phyloP scores from a whole-genome alignment of 2,888 invertebrate genomes.

The Trypoxylon attenuatum region DNA sequence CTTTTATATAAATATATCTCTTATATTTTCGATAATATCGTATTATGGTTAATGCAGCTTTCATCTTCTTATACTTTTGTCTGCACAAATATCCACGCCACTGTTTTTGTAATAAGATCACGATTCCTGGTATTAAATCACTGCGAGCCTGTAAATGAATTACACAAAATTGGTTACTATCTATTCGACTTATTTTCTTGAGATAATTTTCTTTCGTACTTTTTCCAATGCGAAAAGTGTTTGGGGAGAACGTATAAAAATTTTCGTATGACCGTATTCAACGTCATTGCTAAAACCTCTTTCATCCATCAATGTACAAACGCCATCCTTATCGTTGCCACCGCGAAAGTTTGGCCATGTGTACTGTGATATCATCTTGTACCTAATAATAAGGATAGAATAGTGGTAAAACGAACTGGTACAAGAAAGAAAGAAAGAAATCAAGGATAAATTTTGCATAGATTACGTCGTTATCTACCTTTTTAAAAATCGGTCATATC shows the following conservation, averaged over 20 bases:
- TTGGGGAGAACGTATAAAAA: constrained; percentile 94
- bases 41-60: constrained; percentile 89
- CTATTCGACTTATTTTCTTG: background rate
- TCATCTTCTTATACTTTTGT: constrained; percentile 87
- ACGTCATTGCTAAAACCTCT: constrained; percentile 87
- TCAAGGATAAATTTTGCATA: background rate
- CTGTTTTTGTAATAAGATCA: constrained; percentile 95
- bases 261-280: constrained; percentile 95
- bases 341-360: constrained; percentile 98
- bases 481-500: constrained; percentile 93
- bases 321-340: constrained; percentile 87
- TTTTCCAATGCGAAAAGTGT: constrained; percentile 94
- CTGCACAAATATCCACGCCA: constrained; percentile 90
- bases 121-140: constrained; percentile 92
- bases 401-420: background rate
- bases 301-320: constrained; percentile 88
- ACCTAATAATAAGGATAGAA: too few relatives aligned
- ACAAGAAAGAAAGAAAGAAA: background rate
- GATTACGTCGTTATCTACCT: constrained; percentile 78
- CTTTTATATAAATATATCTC: constrained; percentile 82
- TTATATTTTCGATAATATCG: constrained; percentile 88
- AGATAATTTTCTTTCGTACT: too few relatives aligned
- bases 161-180: background rate
- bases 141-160: constrained; percentile 80
- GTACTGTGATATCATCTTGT: constrained; percentile 96